Evolutionary conservation across 2,888 invertebrate species (phyloP).

Genomic region (Rhorus exstirpatorius): DNA sequence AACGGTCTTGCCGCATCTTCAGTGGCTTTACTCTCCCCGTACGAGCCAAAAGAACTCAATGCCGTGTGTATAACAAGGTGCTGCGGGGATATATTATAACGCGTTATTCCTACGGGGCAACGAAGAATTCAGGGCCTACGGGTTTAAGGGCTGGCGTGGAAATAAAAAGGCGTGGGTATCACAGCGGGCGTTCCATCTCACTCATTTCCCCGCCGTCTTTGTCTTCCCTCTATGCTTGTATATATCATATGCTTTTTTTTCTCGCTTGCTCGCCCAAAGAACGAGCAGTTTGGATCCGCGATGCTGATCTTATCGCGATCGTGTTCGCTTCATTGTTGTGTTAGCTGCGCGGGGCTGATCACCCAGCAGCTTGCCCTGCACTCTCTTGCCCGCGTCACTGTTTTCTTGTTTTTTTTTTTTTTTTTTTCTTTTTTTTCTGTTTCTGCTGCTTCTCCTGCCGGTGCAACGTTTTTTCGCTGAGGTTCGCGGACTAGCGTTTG

Average conservation of each 20-base stretch:
- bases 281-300: slow-evolving; percentile 78
- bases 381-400: slow-evolving; percentile 34
- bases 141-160: slow-evolving; percentile 76
- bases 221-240: slow-evolving; percentile 32
- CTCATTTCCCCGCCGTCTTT: slow-evolving; percentile 28
- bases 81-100: slow-evolving; percentile 50
- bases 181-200: slow-evolving; percentile 80
- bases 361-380: slow-evolving; percentile 54
- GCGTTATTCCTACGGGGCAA: slow-evolving; percentile 37
- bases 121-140: background rate
- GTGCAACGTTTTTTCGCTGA: slow-evolving; percentile 47
- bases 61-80: slow-evolving; percentile 25
- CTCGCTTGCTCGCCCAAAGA: slow-evolving; percentile 53
- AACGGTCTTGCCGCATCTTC: slow-evolving; percentile 15
- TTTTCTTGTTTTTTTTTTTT: background rate
- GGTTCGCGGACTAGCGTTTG: slow-evolving; percentile 39
- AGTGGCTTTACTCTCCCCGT: slow-evolving; percentile 27
- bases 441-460: slow-evolving; percentile 43
- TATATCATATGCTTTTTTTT: slow-evolving; percentile 63
- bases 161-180: slow-evolving; percentile 80
- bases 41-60: slow-evolving; percentile 25
- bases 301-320: slow-evolving; percentile 82
- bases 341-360: slow-evolving; percentile 71
- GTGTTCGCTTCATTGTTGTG: slow-evolving; percentile 81
- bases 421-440: slow-evolving; percentile 1